Evolutionary conservation across 2,888 invertebrate genomes (phyloP).

Genomic region (Brachyptera putata): DNA sequence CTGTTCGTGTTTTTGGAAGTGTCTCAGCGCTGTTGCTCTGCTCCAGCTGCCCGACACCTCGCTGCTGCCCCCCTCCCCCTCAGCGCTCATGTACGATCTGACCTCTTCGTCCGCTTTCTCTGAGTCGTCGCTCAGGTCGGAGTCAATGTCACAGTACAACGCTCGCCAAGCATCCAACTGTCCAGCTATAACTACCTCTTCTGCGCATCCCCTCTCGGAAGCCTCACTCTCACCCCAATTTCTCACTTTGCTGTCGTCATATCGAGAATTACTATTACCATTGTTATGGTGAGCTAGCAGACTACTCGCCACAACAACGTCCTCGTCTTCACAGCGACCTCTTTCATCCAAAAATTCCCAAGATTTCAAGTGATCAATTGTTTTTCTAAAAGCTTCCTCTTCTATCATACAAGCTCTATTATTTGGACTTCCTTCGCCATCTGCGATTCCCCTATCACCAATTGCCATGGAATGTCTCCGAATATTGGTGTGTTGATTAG

Average conservation of each 20-base stretch:
- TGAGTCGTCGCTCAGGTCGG: slow-evolving; percentile 48
- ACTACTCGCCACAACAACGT: neutral
- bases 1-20: slow-evolving; percentile 16
- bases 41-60: slow-evolving; percentile 56
- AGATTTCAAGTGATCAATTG: neutral
- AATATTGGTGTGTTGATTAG: neutral
- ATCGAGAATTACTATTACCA: too few species aligned
- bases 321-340: neutral
- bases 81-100: slow-evolving; percentile 49
- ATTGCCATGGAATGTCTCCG: neutral
- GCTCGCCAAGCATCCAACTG: slow-evolving; percentile 45
- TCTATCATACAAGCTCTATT: neutral
- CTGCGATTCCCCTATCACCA: slow-evolving; percentile 1
- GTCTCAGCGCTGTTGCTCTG: slow-evolving; percentile 41
- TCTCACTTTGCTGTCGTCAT: too few species aligned
- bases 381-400: neutral
- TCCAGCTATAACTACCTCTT: slow-evolving; percentile 12
- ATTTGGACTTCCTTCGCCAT: neutral
- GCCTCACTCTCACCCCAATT: neutral
- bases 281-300: too few species aligned
- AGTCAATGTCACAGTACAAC: slow-evolving; percentile 44
- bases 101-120: slow-evolving; percentile 58
- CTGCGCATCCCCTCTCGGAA: neutral
- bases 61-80: slow-evolving; percentile 41
- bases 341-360: neutral